phyloP scores from a whole-genome alignment of 2,888 invertebrate genomes.

The Noctua fimbriata region DNA sequence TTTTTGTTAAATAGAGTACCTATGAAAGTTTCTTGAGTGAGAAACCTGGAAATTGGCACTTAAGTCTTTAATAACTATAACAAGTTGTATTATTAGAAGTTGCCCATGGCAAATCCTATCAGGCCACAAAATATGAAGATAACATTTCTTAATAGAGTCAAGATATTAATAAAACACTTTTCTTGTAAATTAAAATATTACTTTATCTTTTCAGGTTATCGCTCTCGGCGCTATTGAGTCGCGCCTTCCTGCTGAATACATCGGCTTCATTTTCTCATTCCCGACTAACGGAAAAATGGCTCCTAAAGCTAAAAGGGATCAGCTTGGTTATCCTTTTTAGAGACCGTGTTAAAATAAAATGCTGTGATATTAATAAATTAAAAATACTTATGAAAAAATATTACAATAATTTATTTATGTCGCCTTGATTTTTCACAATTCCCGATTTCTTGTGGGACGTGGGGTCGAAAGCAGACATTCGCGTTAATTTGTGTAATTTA shows the following conservation, averaged over 20 bases:
- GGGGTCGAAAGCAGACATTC: too few species aligned
- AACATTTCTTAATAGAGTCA: background rate
- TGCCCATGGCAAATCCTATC: background rate
- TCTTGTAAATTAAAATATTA: background rate
- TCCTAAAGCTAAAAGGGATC: conserved; percentile 44
- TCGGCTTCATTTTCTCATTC: conserved; percentile 91
- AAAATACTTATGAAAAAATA: background rate
- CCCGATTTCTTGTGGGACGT: background rate
- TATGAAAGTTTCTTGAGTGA: too few species aligned
- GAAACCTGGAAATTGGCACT: too few species aligned
- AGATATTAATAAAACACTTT: background rate
- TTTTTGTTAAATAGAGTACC: too few species aligned
- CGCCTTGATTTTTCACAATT: background rate
- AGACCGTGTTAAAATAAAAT: too few species aligned
- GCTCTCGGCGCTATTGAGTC: conserved; percentile 93
- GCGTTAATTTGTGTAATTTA: too few species aligned
- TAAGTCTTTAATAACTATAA: too few species aligned
- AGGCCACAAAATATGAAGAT: too few species aligned
- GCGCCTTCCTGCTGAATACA: conserved; percentile 92
- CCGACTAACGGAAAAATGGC: conserved; percentile 92
- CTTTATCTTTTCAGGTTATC: conserved; percentile 80
- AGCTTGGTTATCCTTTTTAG: conserved; percentile 71
- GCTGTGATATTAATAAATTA: background rate
- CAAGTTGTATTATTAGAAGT: background rate
- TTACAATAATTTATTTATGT: background rate